Evolutionary conservation across 1,140 invertebrate species (phyloP), one percentile per base, ranked within the genome.

Genomic region (Drosophila bifasciata): DNA sequence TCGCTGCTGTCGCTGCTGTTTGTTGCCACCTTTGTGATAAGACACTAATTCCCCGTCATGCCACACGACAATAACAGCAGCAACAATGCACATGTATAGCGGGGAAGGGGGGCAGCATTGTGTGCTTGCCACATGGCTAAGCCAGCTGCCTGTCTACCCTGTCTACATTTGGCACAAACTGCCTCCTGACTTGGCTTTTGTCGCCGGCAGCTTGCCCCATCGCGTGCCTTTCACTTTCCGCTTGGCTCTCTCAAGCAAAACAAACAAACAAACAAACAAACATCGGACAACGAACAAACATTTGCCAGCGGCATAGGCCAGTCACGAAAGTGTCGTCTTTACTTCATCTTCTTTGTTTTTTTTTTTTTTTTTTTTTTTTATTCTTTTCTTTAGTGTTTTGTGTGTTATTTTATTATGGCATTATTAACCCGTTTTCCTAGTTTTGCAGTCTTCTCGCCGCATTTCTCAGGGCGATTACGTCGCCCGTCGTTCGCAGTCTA

Each of bases 381-480:
- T n/a, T n/a, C n/a, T n/a, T n/a, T n/a, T n/a, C n/a, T n/a, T n/a
- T n/a, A n/a, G n/a, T n/a, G 62, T 39, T 62, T 69, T 84, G 73
- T 64, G 36, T 53, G 28, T 61, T 71, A 71, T 50, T 72, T 58
- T 74, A 80, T 88, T 81, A 88, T 88, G 78, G 83, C 81, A 88
- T 86, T 86, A 86, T 86, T 88, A 86, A 86, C 81, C 81, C 83
- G 81, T 86, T 86, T 86, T 86, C 81, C 81, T 86, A 86, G 74
- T 88, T 76, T 23, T 56, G 39, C 45, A 36, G 51, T 63, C 66
- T 57, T 36, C 32, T 36, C 32, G 32, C 41, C 40, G 48, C 53
- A n/a, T 71, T 72, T 74, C 81, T 66, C 73, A 74, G 83, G 53
- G 75, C 79, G 69, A 73, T 73, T 75, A 75, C 71, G 71, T 75